phyloP scores from a whole-genome alignment of 2,797 vertebrate genomes.

The Anguilla pacifica region DNA sequence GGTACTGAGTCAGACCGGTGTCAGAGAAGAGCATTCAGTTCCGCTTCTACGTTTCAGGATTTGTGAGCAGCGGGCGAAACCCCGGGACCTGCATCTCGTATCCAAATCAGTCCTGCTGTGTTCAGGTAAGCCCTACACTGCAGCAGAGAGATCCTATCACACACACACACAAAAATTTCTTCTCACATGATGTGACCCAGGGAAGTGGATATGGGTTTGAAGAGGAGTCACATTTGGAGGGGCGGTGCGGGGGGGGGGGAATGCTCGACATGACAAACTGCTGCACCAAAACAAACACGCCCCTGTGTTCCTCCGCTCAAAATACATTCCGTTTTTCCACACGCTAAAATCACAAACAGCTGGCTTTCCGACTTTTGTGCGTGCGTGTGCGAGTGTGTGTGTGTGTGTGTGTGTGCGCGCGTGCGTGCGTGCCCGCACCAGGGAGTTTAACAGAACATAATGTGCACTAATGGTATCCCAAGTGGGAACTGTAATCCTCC shows the following conservation, averaged over 20 bases:
- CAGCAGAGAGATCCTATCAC: background rate
- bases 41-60: background rate
- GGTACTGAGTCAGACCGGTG: background rate
- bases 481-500: background rate
- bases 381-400: background rate
- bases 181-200: background rate
- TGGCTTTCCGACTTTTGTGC: background rate
- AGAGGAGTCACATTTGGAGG: background rate
- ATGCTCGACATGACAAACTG: background rate
- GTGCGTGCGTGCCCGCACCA: background rate
- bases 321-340: background rate
- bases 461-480: background rate
- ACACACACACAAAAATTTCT: background rate
- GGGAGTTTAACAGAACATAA: slow-evolving; percentile 17
- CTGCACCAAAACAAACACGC: background rate
- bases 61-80: background rate
- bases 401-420: background rate
- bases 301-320: background rate
- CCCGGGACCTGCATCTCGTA: background rate
- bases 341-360: slow-evolving; percentile 3
- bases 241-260: too few species aligned
- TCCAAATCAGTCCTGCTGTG: background rate
- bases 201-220: background rate
- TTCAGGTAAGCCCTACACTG: background rate
- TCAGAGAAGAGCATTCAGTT: background rate